Base-by-base conservation (phyloP, 2,888 invertebrate genomes). In the Drosophila suboccidentalis region DNA sequence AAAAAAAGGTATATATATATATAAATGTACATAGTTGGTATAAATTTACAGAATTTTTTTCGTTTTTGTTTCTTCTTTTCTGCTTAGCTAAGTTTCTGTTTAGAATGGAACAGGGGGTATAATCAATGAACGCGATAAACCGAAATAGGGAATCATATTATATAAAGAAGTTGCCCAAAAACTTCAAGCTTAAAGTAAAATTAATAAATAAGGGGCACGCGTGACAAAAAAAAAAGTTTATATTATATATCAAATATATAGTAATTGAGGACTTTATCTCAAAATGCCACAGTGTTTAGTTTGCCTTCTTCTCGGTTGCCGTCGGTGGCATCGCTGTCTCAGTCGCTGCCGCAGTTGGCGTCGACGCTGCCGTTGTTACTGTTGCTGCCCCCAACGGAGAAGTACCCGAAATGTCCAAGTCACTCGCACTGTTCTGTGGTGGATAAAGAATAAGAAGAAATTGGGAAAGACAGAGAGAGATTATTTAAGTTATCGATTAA, bases 391-490 rank as follows among this genome's bases (percentile, higher is more conserved):
- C 5, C 63, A 47, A 32, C 6, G 47, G 50, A 11, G 63, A 47
- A 29, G 22, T 51, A 54, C 19, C 36, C 15, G 83, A 73, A 26
- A 86, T 38, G 41, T 91, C 91, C 69, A 89, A 65, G 32, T 89
- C 91, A 78, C 90, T 91, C 75, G 89, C 90, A 73, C 90, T 91
- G 32, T 81, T 87, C 91, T 91, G 81, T 64, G 63, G 51, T 8
- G 8, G 13, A 15, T 43, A 29, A 43, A 36, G 44, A 44, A 39
- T 6, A 1, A 38, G 9, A 53, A 46, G 11, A 47, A 29, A 50
- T 41, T 11, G 19, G 17, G 9, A 29, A 4, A n/a, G 19, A 22
- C 3, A n/a, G 39, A 1, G 10, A 10, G 32, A 19, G n/a, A 55
- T 57, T 58, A 46, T 4, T n/a, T 10, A 4, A 26, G 2, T 2